Percentiles rank a stretch among this genome's conserved stretches.
These are phyloP conservation scores for Scaptomyza cyrtandrae DNA, from an alignment of 2,888 invertebrate species.

Conservation along the genomic window DNA sequence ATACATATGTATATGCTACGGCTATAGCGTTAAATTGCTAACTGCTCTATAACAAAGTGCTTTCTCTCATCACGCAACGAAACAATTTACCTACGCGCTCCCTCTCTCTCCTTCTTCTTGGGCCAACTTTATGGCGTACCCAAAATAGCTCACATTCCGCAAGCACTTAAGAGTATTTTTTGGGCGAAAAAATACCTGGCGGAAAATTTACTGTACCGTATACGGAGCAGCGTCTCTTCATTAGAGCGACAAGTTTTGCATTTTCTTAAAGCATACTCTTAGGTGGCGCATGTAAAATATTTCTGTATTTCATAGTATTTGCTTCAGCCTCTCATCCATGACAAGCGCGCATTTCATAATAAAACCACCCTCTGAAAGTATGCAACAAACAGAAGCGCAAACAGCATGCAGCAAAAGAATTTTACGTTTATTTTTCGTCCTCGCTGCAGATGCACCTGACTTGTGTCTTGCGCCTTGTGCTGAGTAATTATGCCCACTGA, in stretches of 20 bases:
- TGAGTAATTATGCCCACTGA: slow-evolving; percentile 61
- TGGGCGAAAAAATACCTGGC: slow-evolving; percentile 33
- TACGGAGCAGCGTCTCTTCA: slow-evolving; percentile 53
- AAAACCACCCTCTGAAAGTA: slow-evolving; percentile 36
- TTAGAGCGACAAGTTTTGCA: slow-evolving; percentile 53
- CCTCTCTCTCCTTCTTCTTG: neutral
- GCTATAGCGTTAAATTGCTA: slow-evolving; percentile 2
- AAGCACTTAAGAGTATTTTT: slow-evolving; percentile 25
- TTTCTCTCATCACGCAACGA: slow-evolving; percentile 28
- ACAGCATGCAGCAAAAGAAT: slow-evolving; percentile 56
- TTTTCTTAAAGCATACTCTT: slow-evolving; percentile 73
- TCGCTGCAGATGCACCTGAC: slow-evolving; percentile 47
- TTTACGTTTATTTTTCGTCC: slow-evolving; percentile 31
- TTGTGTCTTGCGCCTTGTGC: slow-evolving; percentile 40
- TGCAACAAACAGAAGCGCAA: slow-evolving; percentile 31
- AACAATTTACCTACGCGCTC: neutral
- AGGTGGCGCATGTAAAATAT: slow-evolving; percentile 67
- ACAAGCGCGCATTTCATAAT: slow-evolving; percentile 7
- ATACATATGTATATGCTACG: neutral
- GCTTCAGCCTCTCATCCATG: slow-evolving; percentile 27
- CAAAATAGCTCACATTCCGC: slow-evolving; percentile 22
- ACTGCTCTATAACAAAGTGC: slow-evolving; percentile 39
- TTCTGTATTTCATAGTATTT: neutral
- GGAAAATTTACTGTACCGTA: neutral
- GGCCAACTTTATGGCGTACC: slow-evolving; percentile 10